phyloP scores from a whole-genome alignment of 1,140 invertebrate species.

The Tyrophagus putrescentiae region DNA sequence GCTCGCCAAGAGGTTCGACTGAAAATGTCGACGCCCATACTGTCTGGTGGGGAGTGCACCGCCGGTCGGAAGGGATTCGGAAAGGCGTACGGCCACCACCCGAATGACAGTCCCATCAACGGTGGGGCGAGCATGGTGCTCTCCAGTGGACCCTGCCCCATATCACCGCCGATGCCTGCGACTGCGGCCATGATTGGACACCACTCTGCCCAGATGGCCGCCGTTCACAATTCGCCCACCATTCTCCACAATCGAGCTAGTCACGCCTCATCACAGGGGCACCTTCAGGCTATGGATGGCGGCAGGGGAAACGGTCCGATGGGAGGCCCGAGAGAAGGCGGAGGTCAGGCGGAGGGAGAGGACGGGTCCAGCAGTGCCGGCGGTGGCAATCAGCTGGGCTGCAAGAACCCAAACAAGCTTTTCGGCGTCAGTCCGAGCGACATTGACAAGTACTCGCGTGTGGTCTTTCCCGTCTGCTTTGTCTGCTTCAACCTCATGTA shows the following conservation, averaged over 20 bases:
- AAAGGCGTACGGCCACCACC: background rate
- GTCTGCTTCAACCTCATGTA: conserved; percentile 95
- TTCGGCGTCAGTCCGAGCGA: conserved; percentile 79
- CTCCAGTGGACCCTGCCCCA: background rate
- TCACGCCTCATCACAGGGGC: conserved; percentile 3
- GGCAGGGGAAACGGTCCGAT: background rate
- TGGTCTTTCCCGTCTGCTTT: conserved; percentile 90
- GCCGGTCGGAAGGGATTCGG: background rate
- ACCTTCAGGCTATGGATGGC: background rate
- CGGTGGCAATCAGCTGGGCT: background rate
- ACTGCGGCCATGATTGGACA: background rate
- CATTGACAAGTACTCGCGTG: conserved; percentile 90
- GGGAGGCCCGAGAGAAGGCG: background rate
- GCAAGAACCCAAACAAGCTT: conserved; percentile 53
- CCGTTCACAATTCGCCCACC: conserved; percentile 7
- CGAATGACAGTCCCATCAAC: conserved; percentile 11
- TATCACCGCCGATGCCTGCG: background rate
- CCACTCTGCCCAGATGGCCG: conserved; percentile 6
- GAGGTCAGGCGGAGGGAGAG: background rate
- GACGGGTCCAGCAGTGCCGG: background rate
- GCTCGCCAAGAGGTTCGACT: conserved; percentile 23
- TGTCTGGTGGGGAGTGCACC: background rate
- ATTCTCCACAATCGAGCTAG: conserved; percentile 11
- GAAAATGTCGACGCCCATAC: conserved; percentile 21
- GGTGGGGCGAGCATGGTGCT: background rate